Base-by-base conservation (phyloP, 2,888 invertebrate genomes). In the Dromius quadrimaculatus region DNA sequence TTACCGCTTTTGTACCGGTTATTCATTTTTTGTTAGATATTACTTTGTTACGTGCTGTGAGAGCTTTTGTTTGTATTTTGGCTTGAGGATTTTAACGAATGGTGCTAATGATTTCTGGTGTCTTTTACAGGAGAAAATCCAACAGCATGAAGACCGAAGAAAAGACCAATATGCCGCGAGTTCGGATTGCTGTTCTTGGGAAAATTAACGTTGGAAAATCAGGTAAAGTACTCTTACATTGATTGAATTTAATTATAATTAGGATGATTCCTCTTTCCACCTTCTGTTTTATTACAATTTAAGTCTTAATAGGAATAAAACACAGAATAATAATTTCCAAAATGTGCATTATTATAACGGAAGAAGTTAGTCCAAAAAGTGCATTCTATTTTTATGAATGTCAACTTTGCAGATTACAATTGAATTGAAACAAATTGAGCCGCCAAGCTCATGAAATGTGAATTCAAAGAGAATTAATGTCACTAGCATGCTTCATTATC, bases 141-240 rank as follows among this genome's bases (percentile, higher is more conserved):
- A 77, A 74, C 76, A 77, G 74, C 76, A 87, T 87, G 87, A 87
- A 86, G 82, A 85, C 86, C 71, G 87, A 87, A 75, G 89, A 89
- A 79, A 90, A 90, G 79, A 88, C 85, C 79, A 86, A 84, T 75
- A 84, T 87, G 74, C 87, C 89, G 72, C 88, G 89, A 77, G 90
- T 91, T 71, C 87, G 91, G 75, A 87, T 92, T 76, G 91, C 90
- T 64, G 91, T 92, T 74, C 87, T 92, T 76, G 92, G 92, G 76
- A 90, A 89, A 83, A 88, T 89, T 71, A 87, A 91, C 83, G 92
- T 92, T 76, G 92, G 92, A 79, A 92, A 92, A 87, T 91, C 92
- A 82, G 92, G 91, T 92, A 85, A 3, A 28, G 28, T 28, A 28
- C 28, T n/a, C n/a, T n/a, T n/a, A n/a, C n/a, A n/a, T n/a, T n/a